These are phyloP conservation scores for Erebia ligea DNA, from an alignment of 2,888 invertebrate species.

Conservation along the genomic window DNA sequence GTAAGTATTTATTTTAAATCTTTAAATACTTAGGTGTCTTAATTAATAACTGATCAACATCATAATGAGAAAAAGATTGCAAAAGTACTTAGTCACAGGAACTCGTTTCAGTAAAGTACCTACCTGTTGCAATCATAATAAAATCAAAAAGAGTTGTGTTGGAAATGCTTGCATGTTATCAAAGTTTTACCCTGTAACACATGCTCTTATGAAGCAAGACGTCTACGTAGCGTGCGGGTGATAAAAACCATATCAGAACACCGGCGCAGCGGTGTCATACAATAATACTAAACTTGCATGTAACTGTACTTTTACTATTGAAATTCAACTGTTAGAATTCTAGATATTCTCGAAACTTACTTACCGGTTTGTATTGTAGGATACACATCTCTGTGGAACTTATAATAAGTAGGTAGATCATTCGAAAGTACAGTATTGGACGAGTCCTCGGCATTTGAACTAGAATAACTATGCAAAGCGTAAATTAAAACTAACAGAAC, in stretches of 20 bases:
- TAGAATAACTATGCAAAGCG: constrained; percentile 84
- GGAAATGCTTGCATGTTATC: constrained; percentile 3
- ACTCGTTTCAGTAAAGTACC: too few species aligned
- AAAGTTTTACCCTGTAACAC: background rate
- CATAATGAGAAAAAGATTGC: background rate
- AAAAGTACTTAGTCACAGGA: background rate
- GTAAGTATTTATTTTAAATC: too few species aligned
- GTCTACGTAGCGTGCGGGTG: constrained; percentile 32
- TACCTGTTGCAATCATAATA: background rate
- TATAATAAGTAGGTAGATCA: constrained; percentile 54
- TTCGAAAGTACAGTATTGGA: constrained; percentile 49
- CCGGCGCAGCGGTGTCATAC: constrained; percentile 49
- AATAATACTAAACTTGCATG: constrained; percentile 42
- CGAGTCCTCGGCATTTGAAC: constrained; percentile 63
- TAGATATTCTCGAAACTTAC: constrained; percentile 42
- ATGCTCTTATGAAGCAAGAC: constrained; percentile 5
- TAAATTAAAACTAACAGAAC: constrained; percentile 85
- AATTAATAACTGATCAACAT: background rate
- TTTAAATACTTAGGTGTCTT: background rate
- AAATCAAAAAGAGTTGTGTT: background rate
- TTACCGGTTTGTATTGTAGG: constrained; percentile 70
- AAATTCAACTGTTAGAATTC: constrained; percentile 20
- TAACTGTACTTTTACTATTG: constrained; percentile 47
- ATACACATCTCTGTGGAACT: constrained; percentile 68
- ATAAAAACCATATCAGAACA: constrained; percentile 41